Evolutionary conservation across 2,113 vertebrate genomes (phyloP).

Genomic region (Pao palembangensis): DNA sequence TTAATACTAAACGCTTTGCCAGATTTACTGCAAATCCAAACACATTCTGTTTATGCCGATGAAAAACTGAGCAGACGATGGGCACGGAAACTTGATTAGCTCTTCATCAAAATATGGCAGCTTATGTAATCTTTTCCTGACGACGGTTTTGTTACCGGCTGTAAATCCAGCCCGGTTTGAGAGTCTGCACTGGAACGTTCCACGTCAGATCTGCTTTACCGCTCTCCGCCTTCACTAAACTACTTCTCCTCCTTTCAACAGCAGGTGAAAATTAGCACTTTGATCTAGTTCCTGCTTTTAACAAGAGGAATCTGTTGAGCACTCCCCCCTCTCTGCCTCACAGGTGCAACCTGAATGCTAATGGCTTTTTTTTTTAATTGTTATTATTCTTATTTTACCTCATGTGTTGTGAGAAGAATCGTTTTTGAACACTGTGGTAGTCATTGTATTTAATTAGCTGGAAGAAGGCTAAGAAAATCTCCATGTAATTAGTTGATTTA

Average conservation of each 20-base stretch:
- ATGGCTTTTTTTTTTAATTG: slow-evolving; percentile 35
- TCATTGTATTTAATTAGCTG: slow-evolving; percentile 69
- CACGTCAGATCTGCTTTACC: too few species aligned
- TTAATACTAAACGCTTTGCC: not conserved
- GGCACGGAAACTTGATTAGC: not conserved
- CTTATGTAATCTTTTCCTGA: not conserved
- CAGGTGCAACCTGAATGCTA: slow-evolving; percentile 52
- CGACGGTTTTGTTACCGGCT: not conserved
- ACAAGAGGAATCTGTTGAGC: slow-evolving; percentile 1
- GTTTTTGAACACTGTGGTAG: slow-evolving; percentile 51
- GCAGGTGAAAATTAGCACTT: slow-evolving; percentile 40
- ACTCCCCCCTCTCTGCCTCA: slow-evolving; percentile 11
- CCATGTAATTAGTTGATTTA: slow-evolving; percentile 73
- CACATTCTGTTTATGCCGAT: not conserved
- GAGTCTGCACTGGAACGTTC: too few species aligned
- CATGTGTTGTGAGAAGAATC: slow-evolving; percentile 44
- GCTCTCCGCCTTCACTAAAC: not conserved
- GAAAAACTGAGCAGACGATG: too few species aligned
- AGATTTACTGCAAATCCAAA: not conserved
- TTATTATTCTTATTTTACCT: slow-evolving; percentile 33
- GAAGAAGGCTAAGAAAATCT: slow-evolving; percentile 61
- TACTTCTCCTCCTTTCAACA: slow-evolving; percentile 6
- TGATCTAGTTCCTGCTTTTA: slow-evolving; percentile 20
- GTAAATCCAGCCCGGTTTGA: slow-evolving; percentile 26
- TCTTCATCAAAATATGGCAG: not conserved